phyloP scores from a whole-genome alignment of 1,140 invertebrate species.

The Oncopeltus fasciatus region DNA sequence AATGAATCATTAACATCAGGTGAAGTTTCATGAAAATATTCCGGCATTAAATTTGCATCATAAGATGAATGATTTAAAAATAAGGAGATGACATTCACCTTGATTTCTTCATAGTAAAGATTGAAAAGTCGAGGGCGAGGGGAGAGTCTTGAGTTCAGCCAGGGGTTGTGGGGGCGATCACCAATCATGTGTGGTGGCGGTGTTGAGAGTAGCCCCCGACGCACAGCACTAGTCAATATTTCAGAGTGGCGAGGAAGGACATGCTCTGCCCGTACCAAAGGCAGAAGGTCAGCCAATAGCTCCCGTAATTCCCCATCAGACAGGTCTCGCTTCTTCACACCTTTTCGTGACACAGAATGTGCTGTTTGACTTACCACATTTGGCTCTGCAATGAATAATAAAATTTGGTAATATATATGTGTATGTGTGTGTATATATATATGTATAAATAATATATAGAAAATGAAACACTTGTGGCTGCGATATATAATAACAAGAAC shows the following conservation, averaged over 20 bases:
- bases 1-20: too few relatives aligned
- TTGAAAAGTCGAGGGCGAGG: conserved; percentile 77
- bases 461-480: too few relatives aligned
- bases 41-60: too few relatives aligned
- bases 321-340: conserved; percentile 67
- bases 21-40: too few relatives aligned
- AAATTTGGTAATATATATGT: too few relatives aligned
- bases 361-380: conserved; percentile 83
- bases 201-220: conserved; percentile 68
- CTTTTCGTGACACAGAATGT: conserved; percentile 74
- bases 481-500: too few relatives aligned
- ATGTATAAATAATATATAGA: too few relatives aligned
- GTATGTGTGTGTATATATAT: too few relatives aligned
- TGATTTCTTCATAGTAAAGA: conserved; percentile 87
- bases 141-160: conserved; percentile 46
- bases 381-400: conserved; percentile 50
- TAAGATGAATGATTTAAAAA: too few relatives aligned
- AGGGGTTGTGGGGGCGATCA: conserved; percentile 52
- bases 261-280: conserved; percentile 74
- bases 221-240: conserved; percentile 57
- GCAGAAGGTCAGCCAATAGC: conserved; percentile 64
- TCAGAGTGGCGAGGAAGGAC: conserved; percentile 76
- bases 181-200: conserved; percentile 78
- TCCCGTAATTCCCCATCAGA: conserved; percentile 78
- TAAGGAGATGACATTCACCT: conserved; percentile 38